A percentile compares a stretch with the other conserved stretches of the same genome.
Evolutionary conservation across 2,113 vertebrate species (phyloP).

Genomic region (Ibidorhyncha struthersii): DNA sequence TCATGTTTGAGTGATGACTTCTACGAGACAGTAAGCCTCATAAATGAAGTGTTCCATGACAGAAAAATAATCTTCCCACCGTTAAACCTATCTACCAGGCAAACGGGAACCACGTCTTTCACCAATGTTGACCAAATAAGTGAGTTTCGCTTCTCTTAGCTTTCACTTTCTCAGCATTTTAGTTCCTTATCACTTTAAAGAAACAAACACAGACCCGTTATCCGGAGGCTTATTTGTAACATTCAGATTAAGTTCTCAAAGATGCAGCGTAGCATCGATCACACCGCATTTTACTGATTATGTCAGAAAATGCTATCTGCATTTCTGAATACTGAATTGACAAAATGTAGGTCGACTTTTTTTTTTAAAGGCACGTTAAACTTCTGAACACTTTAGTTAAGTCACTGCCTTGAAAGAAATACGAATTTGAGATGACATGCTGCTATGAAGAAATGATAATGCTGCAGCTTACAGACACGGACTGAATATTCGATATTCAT

Average conservation of each 20-base stretch:
- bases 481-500: not conserved
- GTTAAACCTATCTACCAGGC: not conserved
- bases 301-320: not conserved
- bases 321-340: constrained; percentile 22
- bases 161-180: not conserved
- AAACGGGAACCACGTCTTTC: accelerated
- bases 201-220: accelerated
- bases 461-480: not conserved
- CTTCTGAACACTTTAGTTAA: not conserved
- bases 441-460: not conserved
- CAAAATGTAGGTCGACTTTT: constrained; percentile 33
- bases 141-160: not conserved
- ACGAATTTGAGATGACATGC: not conserved
- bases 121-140: not conserved
- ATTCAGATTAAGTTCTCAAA: not conserved
- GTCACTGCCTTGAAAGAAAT: not conserved
- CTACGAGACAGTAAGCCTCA: not conserved
- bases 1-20: not conserved
- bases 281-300: not conserved
- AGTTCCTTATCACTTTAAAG: not conserved
- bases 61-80: not conserved
- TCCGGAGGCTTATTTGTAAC: not conserved
- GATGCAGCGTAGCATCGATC: not conserved
- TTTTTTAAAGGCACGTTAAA: not conserved
- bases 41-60: accelerated